These are phyloP conservation scores for Gila robusta DNA, from an alignment of 2,797 vertebrate species.

Conservation along the genomic window DNA sequence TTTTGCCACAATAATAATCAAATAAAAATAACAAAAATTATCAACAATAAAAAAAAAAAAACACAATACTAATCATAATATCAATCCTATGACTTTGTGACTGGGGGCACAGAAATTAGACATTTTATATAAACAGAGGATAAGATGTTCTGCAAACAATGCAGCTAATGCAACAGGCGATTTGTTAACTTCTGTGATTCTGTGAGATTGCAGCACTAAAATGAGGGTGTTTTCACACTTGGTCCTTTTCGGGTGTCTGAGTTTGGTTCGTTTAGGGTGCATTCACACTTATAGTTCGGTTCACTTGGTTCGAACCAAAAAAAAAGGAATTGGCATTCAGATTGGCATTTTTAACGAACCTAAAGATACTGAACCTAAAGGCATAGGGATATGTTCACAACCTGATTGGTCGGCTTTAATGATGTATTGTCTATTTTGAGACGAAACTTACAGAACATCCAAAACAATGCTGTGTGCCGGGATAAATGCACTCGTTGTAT, in stretches of 20 bases:
- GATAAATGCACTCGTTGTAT: too few relatives aligned
- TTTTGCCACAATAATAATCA: neutral
- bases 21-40: neutral
- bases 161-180: neutral
- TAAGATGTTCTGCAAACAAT: neutral
- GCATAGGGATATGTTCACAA: too few relatives aligned
- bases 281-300: too few relatives aligned
- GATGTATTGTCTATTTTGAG: too few relatives aligned
- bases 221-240: neutral
- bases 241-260: neutral
- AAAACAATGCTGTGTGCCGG: too few relatives aligned
- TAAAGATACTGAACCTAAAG: too few relatives aligned
- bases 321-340: too few relatives aligned
- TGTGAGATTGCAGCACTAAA: conserved; percentile 17
- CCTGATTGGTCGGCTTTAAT: too few relatives aligned
- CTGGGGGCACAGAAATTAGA: neutral
- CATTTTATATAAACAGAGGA: neutral
- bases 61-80: neutral
- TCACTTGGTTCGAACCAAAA: too few relatives aligned
- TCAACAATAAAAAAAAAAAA: neutral
- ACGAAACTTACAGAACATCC: too few relatives aligned
- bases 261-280: neutral
- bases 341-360: too few relatives aligned
- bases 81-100: neutral
- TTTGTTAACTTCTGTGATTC: conserved; percentile 1